Evolutionary conservation across 1,140 invertebrate genomes (phyloP), one percentile per base, ranked within the genome.

Genomic region (Solenopsis invicta): DNA sequence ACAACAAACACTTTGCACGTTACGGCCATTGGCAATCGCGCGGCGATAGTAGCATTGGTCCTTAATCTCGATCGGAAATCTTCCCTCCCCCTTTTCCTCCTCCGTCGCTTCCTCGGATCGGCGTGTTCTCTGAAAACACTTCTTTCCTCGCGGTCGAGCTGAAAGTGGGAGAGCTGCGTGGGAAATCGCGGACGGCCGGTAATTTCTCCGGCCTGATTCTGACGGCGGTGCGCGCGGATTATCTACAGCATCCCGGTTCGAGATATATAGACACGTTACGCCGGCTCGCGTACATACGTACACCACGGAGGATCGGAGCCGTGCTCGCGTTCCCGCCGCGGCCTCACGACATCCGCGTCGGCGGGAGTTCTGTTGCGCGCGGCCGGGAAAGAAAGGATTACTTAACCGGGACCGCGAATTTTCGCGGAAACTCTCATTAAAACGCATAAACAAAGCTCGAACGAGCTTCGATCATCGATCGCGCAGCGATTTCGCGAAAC

Each of bases 171-270:
- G 87, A 89, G 89, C 85, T 91, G 86, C 90, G 90, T 91, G 90
- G 90, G 90, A 91, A 91, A 91, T 91, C 85, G 87, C 84, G 84
- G 85, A 62, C 81, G 84, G 87, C 87, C 76, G 80, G 89, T 90
- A 90, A 91, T 91, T 91, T 91, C 90, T 91, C 90, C 88, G 90
- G 84, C 87, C 90, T 91, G 90, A 91, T 91, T 91, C 89, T 87
- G 89, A 86, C 82, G 71, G 84, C 86, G 88, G 66, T 76, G 86
- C 78, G 50, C 77, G 34, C 77, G 87, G 84, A 91, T 91, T 91
- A 90, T 91, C 90, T 90, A 89, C 87, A 76, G 87, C 87, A 91
- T 88, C 89, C 89, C 82, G 75, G 13, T 85, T 82, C 52, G 54
- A 90, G 80, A 90, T 54, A 81, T 88, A 88, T 81, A 87, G 50